Conservation (phyloP, 1,140 invertebrate genomes). For the Papilio machaon region DNA sequence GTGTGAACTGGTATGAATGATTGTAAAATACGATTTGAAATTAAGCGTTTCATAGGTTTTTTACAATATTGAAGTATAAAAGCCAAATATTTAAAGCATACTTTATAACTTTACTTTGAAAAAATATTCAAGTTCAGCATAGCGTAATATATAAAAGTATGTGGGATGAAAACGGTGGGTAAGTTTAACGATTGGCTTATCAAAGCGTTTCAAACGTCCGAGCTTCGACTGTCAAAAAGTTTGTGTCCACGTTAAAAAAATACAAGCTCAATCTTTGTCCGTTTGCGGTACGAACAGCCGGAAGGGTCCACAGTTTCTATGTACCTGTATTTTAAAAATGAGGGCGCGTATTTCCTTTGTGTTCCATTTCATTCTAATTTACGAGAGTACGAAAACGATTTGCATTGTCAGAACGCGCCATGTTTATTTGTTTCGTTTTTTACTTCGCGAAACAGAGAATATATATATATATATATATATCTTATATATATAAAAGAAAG, state of each 20-base stretch:
- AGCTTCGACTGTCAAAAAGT: conserved; percentile 7
- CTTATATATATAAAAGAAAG: too few species aligned
- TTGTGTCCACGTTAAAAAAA: conserved; percentile 5
- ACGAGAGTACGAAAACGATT: conserved; percentile 17
- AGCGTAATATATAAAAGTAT: not conserved
- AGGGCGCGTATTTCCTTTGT: conserved; percentile 3
- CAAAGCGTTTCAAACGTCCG: conserved; percentile 23
- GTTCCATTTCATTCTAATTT: conserved; percentile 18
- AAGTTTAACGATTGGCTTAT: conserved; percentile 31
- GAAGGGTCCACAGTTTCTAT: not conserved
- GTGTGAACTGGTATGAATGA: too few species aligned
- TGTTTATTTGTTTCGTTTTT: not conserved
- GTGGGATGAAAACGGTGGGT: not conserved
- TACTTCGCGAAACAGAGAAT: not conserved
- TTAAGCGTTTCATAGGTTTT: too few species aligned
- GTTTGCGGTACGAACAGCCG: conserved; percentile 23
- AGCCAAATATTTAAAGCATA: too few species aligned
- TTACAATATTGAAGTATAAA: too few species aligned
- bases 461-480: too few species aligned
- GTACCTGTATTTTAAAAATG: not conserved
- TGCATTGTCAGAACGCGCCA: not conserved
- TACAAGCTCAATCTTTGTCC: conserved; percentile 23
- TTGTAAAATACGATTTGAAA: too few species aligned
- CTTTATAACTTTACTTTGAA: not conserved
- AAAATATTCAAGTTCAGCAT: not conserved